Conservation (phyloP, 2,888 invertebrate species). For the Parascotia fuliginaria region DNA sequence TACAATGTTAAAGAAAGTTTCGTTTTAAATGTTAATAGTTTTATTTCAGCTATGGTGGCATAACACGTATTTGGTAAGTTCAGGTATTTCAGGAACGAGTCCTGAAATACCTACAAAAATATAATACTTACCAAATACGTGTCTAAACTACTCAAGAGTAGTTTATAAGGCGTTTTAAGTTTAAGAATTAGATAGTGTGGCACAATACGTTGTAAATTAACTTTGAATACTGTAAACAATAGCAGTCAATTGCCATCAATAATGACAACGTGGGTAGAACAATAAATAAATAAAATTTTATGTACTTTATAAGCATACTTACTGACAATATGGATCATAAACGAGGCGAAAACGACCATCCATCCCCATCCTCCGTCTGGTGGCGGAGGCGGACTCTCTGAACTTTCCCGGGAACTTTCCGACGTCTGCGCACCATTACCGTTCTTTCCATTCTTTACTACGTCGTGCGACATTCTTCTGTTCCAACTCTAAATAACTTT, state of each 20-base stretch:
- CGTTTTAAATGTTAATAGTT: no score
- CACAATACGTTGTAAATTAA: not conserved
- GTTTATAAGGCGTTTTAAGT: no score
- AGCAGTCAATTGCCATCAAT: not conserved
- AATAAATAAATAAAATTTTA: no score
- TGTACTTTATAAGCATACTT: no score
- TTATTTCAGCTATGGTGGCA: no score
- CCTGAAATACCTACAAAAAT: no score
- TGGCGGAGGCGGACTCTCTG: constrained; percentile 86
- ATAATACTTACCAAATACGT: no score
- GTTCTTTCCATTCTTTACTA: constrained; percentile 69
- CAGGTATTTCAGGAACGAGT: no score
- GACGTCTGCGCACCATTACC: constrained; percentile 60
- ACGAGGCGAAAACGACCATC: constrained; percentile 97
- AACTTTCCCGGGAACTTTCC: constrained; percentile 62
- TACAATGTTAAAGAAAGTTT: no score
- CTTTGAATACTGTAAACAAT: not conserved
- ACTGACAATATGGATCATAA: constrained; percentile 98
- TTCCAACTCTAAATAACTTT: constrained; percentile 22
- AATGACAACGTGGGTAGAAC: not conserved
- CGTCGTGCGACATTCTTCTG: constrained; percentile 75
- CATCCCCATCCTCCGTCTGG: constrained; percentile 98
- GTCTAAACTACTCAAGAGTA: no score
- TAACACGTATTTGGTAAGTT: no score
- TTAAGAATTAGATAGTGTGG: not conserved